These are phyloP conservation scores for Aphodius granarius DNA, from an alignment of 2,888 invertebrate species.

Conservation along the genomic window DNA sequence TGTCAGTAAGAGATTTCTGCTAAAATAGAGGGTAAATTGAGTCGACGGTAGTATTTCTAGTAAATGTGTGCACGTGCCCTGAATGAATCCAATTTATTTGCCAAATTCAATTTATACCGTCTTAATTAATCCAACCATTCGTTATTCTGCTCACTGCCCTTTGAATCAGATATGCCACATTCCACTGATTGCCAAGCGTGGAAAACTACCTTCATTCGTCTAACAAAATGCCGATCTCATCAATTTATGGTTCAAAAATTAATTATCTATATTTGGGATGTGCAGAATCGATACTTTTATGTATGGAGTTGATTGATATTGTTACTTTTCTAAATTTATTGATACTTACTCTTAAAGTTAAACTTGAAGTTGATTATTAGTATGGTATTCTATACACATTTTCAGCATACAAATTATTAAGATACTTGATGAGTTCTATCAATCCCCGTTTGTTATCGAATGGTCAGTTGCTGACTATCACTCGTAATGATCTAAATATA, in stretches of 20 bases:
- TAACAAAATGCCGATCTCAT: background rate
- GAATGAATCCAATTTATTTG: slow-evolving; percentile 10
- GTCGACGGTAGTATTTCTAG: background rate
- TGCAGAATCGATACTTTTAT: too few relatives aligned
- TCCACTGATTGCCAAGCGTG: background rate
- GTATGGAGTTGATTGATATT: too few relatives aligned
- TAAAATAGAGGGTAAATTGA: background rate
- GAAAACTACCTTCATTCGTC: slow-evolving; percentile 3
- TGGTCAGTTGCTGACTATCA: too few relatives aligned
- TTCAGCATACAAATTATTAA: too few relatives aligned
- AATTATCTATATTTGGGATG: background rate
- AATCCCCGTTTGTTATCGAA: too few relatives aligned
- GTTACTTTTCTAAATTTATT: too few relatives aligned
- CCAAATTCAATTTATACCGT: slow-evolving; percentile 5
- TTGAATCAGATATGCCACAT: slow-evolving; percentile 8
- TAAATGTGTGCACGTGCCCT: background rate
- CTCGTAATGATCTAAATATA: too few relatives aligned
- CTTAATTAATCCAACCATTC: slow-evolving; percentile 23
- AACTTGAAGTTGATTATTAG: too few relatives aligned
- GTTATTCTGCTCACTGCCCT: slow-evolving; percentile 18
- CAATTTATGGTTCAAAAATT: background rate
- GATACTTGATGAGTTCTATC: too few relatives aligned
- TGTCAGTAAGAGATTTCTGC: background rate
- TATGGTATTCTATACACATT: too few relatives aligned
- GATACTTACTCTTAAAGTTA: too few relatives aligned